Evolutionary conservation across 1,140 invertebrate species (phyloP).

Genomic region (Armadillidium nasatum): DNA sequence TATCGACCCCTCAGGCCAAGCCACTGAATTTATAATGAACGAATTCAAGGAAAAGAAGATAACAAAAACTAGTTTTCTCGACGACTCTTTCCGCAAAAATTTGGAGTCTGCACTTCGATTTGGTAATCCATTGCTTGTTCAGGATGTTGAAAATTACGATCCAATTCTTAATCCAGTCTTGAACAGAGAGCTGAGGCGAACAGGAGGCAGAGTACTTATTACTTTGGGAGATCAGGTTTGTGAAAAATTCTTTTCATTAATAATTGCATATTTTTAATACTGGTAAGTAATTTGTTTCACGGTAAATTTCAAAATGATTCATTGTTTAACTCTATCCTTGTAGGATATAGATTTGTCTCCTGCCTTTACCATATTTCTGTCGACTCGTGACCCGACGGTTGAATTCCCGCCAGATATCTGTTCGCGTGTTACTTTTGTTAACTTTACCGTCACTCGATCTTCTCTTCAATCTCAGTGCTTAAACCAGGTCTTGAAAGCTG

Average conservation of each 20-base stretch:
- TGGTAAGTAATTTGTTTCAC: too few species aligned
- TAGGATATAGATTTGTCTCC: conserved; percentile 97
- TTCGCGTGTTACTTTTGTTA: conserved; percentile 97
- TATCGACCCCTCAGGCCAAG: conserved; percentile 98
- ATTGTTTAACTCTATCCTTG: neutral
- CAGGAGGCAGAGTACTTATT: conserved; percentile 93
- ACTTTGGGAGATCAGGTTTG: conserved; percentile 87
- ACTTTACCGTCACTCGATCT: conserved; percentile 97
- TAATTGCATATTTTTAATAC: too few species aligned
- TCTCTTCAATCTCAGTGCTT: conserved; percentile 97
- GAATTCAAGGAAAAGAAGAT: too few species aligned
- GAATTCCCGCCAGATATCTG: conserved; percentile 99
- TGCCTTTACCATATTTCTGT: conserved; percentile 97
- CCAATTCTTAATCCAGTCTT: conserved; percentile 97
- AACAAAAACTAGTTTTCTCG: conserved; percentile 98
- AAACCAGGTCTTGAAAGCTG: conserved; percentile 95
- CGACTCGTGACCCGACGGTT: conserved; percentile 95
- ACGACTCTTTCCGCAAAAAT: conserved; percentile 98
- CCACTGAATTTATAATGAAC: too few species aligned
- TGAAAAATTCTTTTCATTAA: too few species aligned
- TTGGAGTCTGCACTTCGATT: conserved; percentile 95
- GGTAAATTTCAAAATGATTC: too few species aligned
- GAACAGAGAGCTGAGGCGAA: conserved; percentile 90
- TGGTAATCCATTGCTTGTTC: conserved; percentile 94
- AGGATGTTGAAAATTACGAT: conserved; percentile 99